Base-by-base conservation (phyloP, 2,113 vertebrate species). In the Jaculus jaculus region DNA sequence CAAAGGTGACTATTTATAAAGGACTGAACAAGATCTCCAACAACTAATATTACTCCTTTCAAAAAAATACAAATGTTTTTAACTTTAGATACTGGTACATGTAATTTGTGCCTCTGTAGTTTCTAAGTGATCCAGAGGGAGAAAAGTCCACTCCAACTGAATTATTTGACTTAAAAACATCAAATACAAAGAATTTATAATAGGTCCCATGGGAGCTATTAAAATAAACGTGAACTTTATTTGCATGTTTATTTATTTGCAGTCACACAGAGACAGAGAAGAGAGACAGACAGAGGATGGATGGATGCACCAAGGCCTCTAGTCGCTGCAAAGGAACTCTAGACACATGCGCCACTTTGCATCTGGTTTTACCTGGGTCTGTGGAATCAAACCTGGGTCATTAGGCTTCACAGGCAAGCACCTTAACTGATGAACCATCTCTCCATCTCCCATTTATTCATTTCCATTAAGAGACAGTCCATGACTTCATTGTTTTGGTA, bases 1-100 rank as follows among this genome's bases (percentile, higher is more conserved):
- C 97, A 98, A 95, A 97, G 97, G 97, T 97, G 94, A 95, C 97
- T 97, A 95, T 97, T 97, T 98, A 97, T 97, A 98, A 98, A 98
- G 92, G 95, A 97, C 95, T 93, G 96, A 97, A 97, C 96, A 95
- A 95, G 92, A 96, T 96, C 85, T 89, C 84, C 96, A 96, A 97
- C 95, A 98, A 98, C 98, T 95, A 63, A 92, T 96, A 92, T 91
- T 96, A 86, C 88, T 96, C 90, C n/a, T 96, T 98, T 96, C 4
- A 10, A 96, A 93, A 96, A 97, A 93, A 85, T 84, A 89, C 10
- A 92, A 96, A 96, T 91, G n/a, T 32, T 51, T 51, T 9, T 92
- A 78, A 92, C 85, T 97, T 94, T 84, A 71, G 93, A 87, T 94
- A 95, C 66, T 73, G 58, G 84, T 84, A 73, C 54, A 72, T 96